Base-by-base conservation (phyloP, 2,888 invertebrate species). In the Amaurobius ferox region DNA sequence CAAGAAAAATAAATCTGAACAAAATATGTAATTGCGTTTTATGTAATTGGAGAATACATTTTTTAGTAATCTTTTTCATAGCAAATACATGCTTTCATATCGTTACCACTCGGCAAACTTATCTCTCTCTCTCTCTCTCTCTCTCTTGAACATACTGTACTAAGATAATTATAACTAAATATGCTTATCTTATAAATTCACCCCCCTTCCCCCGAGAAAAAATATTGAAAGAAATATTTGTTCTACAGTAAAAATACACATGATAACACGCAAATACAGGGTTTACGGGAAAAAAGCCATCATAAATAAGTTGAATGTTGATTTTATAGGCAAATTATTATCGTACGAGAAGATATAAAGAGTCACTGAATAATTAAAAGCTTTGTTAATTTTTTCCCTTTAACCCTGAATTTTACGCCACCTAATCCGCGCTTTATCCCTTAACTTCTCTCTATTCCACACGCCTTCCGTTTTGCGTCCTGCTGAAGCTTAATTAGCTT, bases 401-500 rank as follows among this genome's bases (percentile, higher is more conserved):
- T 72, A 9, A 30, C 64, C 64, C 30, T 16, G 48, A 66, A 77
- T 77, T 77, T 55, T 35, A 44, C 48, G 26, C 44, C 64, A 11
- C 13, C 64, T 79, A 79, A 79, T 79, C 79, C 79, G 79, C 64
- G 29, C 32, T 44, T 72, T 79, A 62, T 61, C 79, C 32, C 16
- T 7, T 16, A 19, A 26, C 67, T 76, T 66, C 67, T 64, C 30
- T 64, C 64, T 64, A 40, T 44, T 44, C 71, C 71, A 64, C 32
- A 64, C 61, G 29, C 35, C 72, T 79, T 72, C 35, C 32, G 30
- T 64, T 61, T 55, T 29, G 29, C 29, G 79, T 72, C 71, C 71
- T 79, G 79, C 64, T 79, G 79, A 79, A 79, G 79, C 72, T 79
- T 79, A 79, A 79, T 79, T 79, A 79, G 72, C 39, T 70, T 79